Base-by-base conservation (phyloP, 2,797 vertebrate species). In the Pantherophis vulpinus region DNA sequence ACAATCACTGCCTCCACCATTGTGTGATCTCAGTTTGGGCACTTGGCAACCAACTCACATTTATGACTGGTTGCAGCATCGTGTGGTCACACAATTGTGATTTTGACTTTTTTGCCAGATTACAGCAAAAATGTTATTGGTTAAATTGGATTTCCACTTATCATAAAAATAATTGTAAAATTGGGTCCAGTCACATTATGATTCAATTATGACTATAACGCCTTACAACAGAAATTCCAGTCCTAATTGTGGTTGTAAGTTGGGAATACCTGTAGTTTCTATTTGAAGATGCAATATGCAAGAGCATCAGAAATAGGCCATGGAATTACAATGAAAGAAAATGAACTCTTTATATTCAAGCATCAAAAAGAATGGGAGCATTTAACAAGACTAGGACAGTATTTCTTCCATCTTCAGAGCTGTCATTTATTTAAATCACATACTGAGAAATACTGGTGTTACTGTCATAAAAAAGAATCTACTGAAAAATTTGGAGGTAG, bases 221-320 rank as follows among this genome's bases (percentile, higher is more conserved):
- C 27, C 25, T 61, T 61, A 61, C 10, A 63, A 63, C 25, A 27
- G 5, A 70, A 70, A 70, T 70, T 3, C 13, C 13, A 70, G n/a
- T 70, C n/a, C 66, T 70, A 70, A 70, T 70, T 70, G 29, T n/a
- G 13, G 12, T 66, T 66, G 13, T 32, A 32, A 70, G 13, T 70
- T 70, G 66, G n/a, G n/a, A 32, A n/a, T 70, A 32, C 5, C n/a
- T 70, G 14, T 70, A 12, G 58, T 90, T 96, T 90, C 89, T 94
- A 56, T 92, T 95, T 88, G 79, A 60, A 94, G 89, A 94, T 88
- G 94, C 90, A 92, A 32, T n/a, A 83, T 89, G 95, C 63, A 93
- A 96, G 95, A 87, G 51, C 93, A 51, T 5, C 87, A 93, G 88
- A 92, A 93, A 92, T 93, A 87, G 56, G 86, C 70, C 11, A 94